phyloP scores from a whole-genome alignment of 2,113 vertebrate genomes.

The Phrynosoma blainvillii region DNA sequence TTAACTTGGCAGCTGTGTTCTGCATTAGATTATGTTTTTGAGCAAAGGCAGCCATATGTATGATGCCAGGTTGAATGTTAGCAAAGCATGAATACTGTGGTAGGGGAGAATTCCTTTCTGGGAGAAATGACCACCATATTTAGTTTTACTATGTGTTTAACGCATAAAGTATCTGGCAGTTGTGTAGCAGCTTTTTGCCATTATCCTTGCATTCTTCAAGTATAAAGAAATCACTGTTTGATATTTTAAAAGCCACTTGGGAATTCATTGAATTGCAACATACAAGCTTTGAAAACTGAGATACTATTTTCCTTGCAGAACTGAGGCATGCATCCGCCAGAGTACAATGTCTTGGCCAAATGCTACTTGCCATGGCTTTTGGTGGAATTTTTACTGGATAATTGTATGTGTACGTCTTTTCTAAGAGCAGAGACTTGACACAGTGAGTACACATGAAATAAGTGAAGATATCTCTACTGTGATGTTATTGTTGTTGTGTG shows the following conservation, averaged over 20 bases:
- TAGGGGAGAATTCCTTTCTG: background rate
- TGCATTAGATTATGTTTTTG: background rate
- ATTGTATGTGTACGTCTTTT: background rate
- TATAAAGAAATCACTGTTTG: background rate
- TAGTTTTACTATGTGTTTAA: background rate
- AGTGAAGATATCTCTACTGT: too few relatives aligned
- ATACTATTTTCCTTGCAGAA: background rate
- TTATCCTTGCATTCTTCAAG: background rate
- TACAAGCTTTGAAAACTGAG: background rate
- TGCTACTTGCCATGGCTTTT: background rate
- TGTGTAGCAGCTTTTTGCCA: background rate
- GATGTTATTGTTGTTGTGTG: too few relatives aligned
- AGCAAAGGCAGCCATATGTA: background rate
- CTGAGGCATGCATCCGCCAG: too few relatives aligned
- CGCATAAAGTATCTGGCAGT: background rate
- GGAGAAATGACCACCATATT: background rate
- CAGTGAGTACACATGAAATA: too few relatives aligned
- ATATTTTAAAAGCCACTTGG: background rate
- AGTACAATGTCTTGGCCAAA: background rate
- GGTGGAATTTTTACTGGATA: background rate
- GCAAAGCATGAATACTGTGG: background rate
- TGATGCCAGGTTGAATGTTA: background rate
- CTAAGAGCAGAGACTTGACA: background rate
- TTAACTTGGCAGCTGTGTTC: background rate
- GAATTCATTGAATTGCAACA: background rate